A percentile compares a stretch with the other conserved stretches of the same genome.
phyloP scores from a whole-genome alignment of 2,797 vertebrate genomes.

The Bradypus variegatus region DNA sequence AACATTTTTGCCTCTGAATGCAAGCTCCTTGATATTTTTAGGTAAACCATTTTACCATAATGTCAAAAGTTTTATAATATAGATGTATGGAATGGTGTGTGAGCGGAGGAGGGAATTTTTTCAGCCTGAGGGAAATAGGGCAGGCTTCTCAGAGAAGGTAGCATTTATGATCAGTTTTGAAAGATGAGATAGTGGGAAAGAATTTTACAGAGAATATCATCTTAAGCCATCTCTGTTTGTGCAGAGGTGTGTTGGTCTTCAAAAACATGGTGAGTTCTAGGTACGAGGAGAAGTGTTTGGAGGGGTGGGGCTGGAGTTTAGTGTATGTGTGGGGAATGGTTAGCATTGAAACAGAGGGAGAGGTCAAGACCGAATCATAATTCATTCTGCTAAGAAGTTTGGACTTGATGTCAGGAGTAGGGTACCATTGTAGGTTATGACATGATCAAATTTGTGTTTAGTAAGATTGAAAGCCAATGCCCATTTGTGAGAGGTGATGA shows the following conservation, averaged over 20 bases:
- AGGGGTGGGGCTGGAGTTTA: background rate
- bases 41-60: background rate
- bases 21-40: background rate
- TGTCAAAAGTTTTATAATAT: background rate
- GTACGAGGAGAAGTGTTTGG: background rate
- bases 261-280: background rate
- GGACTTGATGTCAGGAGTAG: background rate
- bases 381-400: slow-evolving; percentile 1
- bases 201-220: background rate
- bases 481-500: background rate
- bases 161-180: background rate
- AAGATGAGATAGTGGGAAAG: background rate
- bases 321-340: background rate
- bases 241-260: background rate
- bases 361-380: background rate
- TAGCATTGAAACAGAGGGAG: background rate
- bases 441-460: slow-evolving; percentile 5
- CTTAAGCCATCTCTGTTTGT: background rate
- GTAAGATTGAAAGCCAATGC: background rate
- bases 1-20: background rate
- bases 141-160: background rate
- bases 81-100: background rate
- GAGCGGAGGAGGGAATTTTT: background rate
- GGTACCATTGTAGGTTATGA: background rate
- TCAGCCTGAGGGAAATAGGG: background rate